Percentiles rank a stretch among this genome's conserved stretches.
phyloP scores from a whole-genome alignment of 2,888 invertebrate species.

The Plagodis pulveraria region DNA sequence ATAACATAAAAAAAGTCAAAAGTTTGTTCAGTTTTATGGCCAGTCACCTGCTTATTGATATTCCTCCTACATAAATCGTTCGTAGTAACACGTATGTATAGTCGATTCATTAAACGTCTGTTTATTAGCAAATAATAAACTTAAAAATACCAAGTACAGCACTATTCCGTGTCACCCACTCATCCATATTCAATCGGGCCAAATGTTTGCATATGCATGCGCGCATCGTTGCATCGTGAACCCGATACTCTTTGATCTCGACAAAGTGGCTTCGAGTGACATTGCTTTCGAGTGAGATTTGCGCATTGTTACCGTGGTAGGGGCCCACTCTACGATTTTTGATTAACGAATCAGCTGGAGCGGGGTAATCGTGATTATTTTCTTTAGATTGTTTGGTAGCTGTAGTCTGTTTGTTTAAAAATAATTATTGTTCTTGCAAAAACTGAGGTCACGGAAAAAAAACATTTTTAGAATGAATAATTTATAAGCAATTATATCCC shows the following conservation, averaged over 20 bases:
- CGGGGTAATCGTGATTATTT: constrained; percentile 5
- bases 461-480: too few relatives aligned
- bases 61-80: too few relatives aligned
- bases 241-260: constrained; percentile 50
- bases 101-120: too few relatives aligned
- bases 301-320: constrained; percentile 25
- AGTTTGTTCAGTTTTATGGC: too few relatives aligned
- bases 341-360: constrained; percentile 14
- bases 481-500: too few relatives aligned
- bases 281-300: constrained; percentile 35
- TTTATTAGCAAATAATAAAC: constrained; percentile 1
- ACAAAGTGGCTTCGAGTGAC: constrained; percentile 42
- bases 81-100: too few relatives aligned
- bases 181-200: constrained; percentile 55
- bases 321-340: constrained; percentile 10
- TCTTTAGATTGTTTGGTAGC: neutral
- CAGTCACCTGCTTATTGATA: too few relatives aligned
- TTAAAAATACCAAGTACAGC: constrained; percentile 12
- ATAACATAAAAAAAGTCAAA: too few relatives aligned
- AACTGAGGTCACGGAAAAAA: too few relatives aligned
- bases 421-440: too few relatives aligned
- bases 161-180: constrained; percentile 16
- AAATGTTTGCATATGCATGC: constrained; percentile 38
- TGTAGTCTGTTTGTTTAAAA: neutral
- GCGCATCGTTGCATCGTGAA: constrained; percentile 32